phyloP scores from a whole-genome alignment of 2,113 vertebrate species.

The Tachycineta bicolor region DNA sequence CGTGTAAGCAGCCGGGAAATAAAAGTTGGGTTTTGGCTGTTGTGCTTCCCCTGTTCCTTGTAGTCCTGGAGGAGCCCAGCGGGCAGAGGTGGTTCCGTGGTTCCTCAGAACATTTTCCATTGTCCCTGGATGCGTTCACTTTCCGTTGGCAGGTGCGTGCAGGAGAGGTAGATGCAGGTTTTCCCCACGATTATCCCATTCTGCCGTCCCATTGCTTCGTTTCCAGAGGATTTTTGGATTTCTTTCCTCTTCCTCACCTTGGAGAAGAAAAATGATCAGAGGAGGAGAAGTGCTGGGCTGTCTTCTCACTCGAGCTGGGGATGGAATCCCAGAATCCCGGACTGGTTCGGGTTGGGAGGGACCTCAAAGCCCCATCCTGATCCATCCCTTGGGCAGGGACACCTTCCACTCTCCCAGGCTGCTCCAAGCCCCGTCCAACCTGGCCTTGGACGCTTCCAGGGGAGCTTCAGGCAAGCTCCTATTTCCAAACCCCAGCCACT shows the following conservation, averaged over 20 bases:
- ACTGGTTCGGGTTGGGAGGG: neutral
- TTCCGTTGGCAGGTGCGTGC: neutral
- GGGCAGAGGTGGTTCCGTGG: neutral
- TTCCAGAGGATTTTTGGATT: neutral
- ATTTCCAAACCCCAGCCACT: neutral
- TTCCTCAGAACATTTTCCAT: neutral
- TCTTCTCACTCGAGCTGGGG: neutral
- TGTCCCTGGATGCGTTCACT: neutral
- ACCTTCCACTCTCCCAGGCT: neutral
- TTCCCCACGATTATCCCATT: neutral
- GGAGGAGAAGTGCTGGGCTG: neutral
- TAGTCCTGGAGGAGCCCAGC: neutral
- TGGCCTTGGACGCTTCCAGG: neutral
- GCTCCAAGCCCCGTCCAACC: rapidly evolving
- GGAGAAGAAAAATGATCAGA: neutral
- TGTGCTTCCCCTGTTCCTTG: neutral
- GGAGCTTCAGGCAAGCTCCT: neutral
- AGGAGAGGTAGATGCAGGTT: neutral
- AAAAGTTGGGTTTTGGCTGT: neutral
- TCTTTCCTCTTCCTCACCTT: rapidly evolving
- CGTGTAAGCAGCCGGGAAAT: neutral
- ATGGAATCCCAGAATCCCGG: neutral
- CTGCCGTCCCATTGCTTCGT: neutral
- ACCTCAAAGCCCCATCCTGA: neutral
- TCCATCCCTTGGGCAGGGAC: neutral